These are phyloP conservation scores for Cheilosia scutellata DNA, from an alignment of 2,888 invertebrate genomes.

Conservation along the genomic window DNA sequence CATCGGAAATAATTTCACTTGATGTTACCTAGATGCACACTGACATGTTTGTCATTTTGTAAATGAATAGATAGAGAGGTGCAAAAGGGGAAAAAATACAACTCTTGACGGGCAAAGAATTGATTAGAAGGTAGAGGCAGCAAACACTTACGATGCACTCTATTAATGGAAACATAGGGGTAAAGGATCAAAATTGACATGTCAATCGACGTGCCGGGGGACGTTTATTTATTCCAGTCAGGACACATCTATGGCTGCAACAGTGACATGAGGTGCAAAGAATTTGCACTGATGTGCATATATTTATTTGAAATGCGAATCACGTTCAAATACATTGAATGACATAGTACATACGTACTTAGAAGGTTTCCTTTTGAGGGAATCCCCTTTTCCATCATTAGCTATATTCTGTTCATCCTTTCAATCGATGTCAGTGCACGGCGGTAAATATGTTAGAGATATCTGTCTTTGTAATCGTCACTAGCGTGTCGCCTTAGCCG, in stretches of 20 bases:
- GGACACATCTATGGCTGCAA: not conserved
- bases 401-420: not conserved
- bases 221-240: not conserved
- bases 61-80: not conserved
- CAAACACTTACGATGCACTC: not conserved
- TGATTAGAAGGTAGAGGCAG: not conserved
- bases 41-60: not conserved
- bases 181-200: not conserved
- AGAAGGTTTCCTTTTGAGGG: not conserved
- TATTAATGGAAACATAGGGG: not conserved
- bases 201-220: not conserved
- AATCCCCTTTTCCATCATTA: not conserved
- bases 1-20: slow-evolving; percentile 1
- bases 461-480: not conserved
- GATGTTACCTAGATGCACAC: not conserved
- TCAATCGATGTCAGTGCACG: not conserved
- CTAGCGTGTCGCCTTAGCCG: not conserved
- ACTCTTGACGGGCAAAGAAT: not conserved
- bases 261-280: not conserved
- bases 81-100: not conserved
- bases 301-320: not conserved
- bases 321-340: not conserved
- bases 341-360: not conserved
- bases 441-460: not conserved
- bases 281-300: not conserved